These are phyloP conservation scores for Diadegma fenestrale DNA, from an alignment of 2,888 invertebrate genomes.

Conservation along the genomic window DNA sequence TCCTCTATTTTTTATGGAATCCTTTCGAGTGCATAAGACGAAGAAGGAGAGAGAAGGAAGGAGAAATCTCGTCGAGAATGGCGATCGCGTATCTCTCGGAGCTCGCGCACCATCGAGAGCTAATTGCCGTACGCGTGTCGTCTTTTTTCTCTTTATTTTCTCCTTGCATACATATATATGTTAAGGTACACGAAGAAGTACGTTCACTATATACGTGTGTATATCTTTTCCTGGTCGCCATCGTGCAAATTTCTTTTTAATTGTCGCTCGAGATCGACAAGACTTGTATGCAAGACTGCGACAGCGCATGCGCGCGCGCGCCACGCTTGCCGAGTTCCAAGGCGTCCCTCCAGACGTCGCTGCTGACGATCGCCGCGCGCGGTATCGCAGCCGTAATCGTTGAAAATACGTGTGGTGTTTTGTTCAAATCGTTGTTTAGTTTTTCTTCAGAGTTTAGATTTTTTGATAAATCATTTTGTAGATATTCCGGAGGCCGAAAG, in stretches of 20 bases:
- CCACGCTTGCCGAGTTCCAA: slow-evolving; percentile 36
- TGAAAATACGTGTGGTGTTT: not conserved
- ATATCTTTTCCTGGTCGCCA: slow-evolving; percentile 36
- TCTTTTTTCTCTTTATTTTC: slow-evolving; percentile 57
- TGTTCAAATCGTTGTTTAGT: not conserved
- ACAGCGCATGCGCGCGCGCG: slow-evolving; percentile 33
- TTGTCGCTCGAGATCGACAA: slow-evolving; percentile 50
- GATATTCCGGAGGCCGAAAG: not conserved
- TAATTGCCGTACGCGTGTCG: slow-evolving; percentile 68
- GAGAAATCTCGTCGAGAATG: slow-evolving; percentile 66
- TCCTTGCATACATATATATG: slow-evolving; percentile 35
- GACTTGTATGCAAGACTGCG: slow-evolving; percentile 3
- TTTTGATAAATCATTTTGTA: not conserved
- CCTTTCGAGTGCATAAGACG: slow-evolving; percentile 22
- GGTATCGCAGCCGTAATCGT: not conserved
- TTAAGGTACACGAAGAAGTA: slow-evolving; percentile 3
- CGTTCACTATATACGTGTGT: slow-evolving; percentile 23
- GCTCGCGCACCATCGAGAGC: slow-evolving; percentile 64
- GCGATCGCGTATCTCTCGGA: slow-evolving; percentile 63
- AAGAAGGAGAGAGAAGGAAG: slow-evolving; percentile 4
- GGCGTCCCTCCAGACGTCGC: slow-evolving; percentile 49
- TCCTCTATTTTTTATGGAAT: slow-evolving; percentile 39
- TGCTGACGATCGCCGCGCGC: not conserved
- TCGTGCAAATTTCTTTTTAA: slow-evolving; percentile 64
- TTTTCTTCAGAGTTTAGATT: not conserved